These are phyloP conservation scores for Volucella bombylans DNA, from an alignment of 2,888 invertebrate genomes.

Conservation along the genomic window DNA sequence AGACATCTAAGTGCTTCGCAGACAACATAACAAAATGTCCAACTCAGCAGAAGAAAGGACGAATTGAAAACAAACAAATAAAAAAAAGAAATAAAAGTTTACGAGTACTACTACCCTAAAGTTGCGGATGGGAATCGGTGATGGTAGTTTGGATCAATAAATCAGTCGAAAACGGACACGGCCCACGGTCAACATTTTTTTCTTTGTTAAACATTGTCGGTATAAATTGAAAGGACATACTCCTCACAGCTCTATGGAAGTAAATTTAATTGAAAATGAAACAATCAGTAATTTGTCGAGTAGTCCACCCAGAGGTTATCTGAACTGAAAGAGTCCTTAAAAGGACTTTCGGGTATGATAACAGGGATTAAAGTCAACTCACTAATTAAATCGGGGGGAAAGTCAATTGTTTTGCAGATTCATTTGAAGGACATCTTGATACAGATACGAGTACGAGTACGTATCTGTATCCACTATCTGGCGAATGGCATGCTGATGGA, in stretches of 20 bases:
- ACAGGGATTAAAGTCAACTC: neutral
- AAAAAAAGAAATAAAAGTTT: slow-evolving; percentile 14
- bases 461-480: slow-evolving; percentile 9
- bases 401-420: slow-evolving; percentile 17
- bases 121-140: neutral
- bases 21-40: slow-evolving; percentile 32
- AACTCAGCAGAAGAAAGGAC: slow-evolving; percentile 23
- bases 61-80: neutral
- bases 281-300: slow-evolving; percentile 25
- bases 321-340: neutral
- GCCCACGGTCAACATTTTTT: slow-evolving; percentile 15
- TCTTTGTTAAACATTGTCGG: slow-evolving; percentile 5
- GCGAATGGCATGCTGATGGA: neutral
- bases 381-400: slow-evolving; percentile 25
- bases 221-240: slow-evolving; percentile 19
- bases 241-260: neutral
- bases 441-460: too few species aligned
- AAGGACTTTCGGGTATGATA: neutral
- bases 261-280: slow-evolving; percentile 23
- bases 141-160: slow-evolving; percentile 34
- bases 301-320: neutral
- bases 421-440: neutral
- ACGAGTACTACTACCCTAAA: neutral
- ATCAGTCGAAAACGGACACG: slow-evolving; percentile 10
- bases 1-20: slow-evolving; percentile 40